Conservation (phyloP, 2,797 vertebrate genomes). For the Danionella dracula region DNA sequence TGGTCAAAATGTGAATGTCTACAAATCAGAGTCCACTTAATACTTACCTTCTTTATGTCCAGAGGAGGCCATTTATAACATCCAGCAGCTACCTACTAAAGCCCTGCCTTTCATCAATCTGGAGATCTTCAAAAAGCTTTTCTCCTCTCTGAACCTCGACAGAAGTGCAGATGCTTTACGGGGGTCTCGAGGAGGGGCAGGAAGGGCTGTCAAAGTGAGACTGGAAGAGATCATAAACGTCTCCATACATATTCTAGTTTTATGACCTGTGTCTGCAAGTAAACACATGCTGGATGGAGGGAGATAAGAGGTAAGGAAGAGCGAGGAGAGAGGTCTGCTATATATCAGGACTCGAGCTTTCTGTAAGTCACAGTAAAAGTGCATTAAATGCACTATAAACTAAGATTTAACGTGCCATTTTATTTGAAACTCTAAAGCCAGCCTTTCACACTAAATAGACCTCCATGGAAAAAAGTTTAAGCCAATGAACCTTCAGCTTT, state of each 20-base stretch:
- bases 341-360: neutral
- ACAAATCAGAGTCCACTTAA: no score
- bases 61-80: no score
- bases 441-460: no score
- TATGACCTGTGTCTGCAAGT: conserved; percentile 50
- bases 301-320: conserved; percentile 33
- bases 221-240: conserved; percentile 57
- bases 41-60: no score
- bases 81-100: no score
- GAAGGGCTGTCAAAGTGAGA: conserved; percentile 51
- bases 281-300: conserved; percentile 36
- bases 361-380: neutral
- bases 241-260: conserved; percentile 56
- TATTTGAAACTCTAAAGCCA: neutral
- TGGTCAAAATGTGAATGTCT: no score
- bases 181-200: conserved; percentile 3
- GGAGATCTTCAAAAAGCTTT: conserved; percentile 9
- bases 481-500: no score
- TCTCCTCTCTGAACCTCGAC: conserved; percentile 53
- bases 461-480: no score
- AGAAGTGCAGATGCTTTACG: conserved; percentile 14
- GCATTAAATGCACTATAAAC: conserved; percentile 9
- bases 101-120: conserved; percentile 43
- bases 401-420: neutral
- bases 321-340: neutral